Evolutionary conservation across 2,113 vertebrate species (phyloP).

Genomic region (Hippocampus zosterae): DNA sequence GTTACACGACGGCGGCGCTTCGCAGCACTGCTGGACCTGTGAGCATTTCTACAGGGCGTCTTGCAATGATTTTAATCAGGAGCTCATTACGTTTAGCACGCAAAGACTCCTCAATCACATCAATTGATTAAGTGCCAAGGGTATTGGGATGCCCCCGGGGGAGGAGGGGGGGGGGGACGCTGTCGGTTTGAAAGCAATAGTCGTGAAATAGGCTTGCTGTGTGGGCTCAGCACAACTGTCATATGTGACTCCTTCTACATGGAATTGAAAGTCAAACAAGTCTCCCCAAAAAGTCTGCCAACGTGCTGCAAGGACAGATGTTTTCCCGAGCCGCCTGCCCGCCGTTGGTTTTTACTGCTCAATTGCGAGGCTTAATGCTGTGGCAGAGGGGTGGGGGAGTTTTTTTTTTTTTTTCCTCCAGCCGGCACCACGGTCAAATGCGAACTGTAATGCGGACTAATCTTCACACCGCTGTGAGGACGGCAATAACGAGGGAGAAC

Average conservation of each 20-base stretch:
- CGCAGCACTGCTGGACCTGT: background rate
- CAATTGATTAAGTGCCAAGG: conserved; percentile 63
- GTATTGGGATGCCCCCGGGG: conserved; percentile 41
- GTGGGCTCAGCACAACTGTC: conserved; percentile 33
- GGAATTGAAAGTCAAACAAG: conserved; percentile 43
- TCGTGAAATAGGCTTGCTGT: conserved; percentile 36
- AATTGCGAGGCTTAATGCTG: background rate
- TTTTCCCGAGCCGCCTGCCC: conserved; percentile 1
- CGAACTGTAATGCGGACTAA: background rate
- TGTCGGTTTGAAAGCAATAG: conserved; percentile 31
- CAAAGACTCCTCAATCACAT: conserved; percentile 58
- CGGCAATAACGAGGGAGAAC: background rate
- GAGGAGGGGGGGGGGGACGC: conserved; percentile 10
- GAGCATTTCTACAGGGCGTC: conserved; percentile 27
- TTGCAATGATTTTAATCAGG: conserved; percentile 61
- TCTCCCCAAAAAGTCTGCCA: conserved; percentile 26
- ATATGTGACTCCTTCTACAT: conserved; percentile 15
- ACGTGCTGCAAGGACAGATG: conserved; percentile 42
- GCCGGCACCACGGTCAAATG: background rate
- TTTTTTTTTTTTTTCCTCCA: background rate
- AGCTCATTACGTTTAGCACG: conserved; percentile 59
- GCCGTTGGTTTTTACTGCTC: background rate
- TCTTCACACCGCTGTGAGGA: background rate
- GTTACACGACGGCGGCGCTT: background rate
- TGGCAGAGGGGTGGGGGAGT: background rate